These are phyloP conservation scores for Hypercompe scribonia DNA, from an alignment of 2,888 invertebrate species.

Conservation along the genomic window DNA sequence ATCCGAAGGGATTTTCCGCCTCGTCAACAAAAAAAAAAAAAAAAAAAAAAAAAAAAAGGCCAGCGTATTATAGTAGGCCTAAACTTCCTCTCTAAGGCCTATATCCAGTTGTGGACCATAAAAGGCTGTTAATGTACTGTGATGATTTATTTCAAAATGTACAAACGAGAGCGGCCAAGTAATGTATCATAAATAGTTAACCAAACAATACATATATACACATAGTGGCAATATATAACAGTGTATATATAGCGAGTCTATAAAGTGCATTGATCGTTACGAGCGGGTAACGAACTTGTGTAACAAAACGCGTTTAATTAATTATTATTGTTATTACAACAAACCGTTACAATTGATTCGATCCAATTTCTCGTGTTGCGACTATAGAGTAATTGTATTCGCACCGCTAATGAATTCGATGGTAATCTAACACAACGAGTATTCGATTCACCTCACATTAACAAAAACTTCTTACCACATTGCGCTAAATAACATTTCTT, in stretches of 20 bases:
- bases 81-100: no score
- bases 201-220: no score
- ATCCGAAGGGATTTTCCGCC: no score
- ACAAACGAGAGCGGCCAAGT: no score
- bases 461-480: conserved; percentile 3
- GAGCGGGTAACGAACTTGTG: conserved; percentile 51
- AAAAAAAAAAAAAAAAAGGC: no score
- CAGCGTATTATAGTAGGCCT: no score
- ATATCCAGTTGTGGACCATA: no score
- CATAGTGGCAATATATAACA: no score
- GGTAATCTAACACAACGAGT: conserved; percentile 31
- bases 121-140: no score
- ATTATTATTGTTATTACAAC: conserved; percentile 55
- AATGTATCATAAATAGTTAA: no score
- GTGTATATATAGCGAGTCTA: neutral
- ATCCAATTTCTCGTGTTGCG: conserved; percentile 59
- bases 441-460: conserved; percentile 8
- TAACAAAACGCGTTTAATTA: conserved; percentile 47
- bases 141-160: no score
- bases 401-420: conserved; percentile 35
- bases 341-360: conserved; percentile 62
- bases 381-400: conserved; percentile 48
- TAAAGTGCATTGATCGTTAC: conserved; percentile 47
- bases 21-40: no score
- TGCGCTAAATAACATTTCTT: neutral